These are phyloP conservation scores for Philantomba maxwellii DNA, from an alignment of 2,113 vertebrate species.

Conservation along the genomic window DNA sequence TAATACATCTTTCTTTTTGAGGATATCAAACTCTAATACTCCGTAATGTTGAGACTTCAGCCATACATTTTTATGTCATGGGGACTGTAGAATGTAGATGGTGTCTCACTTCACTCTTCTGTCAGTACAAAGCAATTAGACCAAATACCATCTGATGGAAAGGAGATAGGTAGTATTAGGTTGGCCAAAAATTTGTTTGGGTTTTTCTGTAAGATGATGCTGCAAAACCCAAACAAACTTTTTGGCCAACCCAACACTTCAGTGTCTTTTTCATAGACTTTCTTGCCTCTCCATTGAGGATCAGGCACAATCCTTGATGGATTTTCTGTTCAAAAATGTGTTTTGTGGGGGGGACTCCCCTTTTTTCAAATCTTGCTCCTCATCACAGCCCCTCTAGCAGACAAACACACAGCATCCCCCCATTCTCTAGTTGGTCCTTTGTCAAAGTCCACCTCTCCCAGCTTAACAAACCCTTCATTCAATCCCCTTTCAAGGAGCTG, in stretches of 20 bases:
- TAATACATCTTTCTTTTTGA: neutral
- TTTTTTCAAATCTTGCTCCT: neutral
- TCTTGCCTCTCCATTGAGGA: neutral
- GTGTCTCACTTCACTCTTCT: neutral
- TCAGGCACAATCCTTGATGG: neutral
- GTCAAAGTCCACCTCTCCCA: neutral
- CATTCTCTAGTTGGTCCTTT: neutral
- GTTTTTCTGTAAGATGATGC: neutral
- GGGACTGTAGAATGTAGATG: neutral
- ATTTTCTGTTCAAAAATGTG: constrained; percentile 15
- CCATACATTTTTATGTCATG: neutral
- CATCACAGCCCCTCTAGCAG: neutral
- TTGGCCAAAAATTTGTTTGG: neutral
- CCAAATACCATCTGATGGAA: neutral
- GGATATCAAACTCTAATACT: neutral
- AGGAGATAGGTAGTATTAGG: neutral
- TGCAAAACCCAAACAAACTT: neutral
- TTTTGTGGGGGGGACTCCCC: neutral
- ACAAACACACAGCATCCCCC: neutral
- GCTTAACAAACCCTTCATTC: neutral
- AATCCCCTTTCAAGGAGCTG: neutral
- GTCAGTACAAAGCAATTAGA: neutral
- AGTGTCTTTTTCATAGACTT: neutral
- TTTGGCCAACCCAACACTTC: neutral
- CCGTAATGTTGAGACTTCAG: neutral